Conservation (phyloP, 2,888 invertebrate genomes). For the Diploptera punctata region DNA sequence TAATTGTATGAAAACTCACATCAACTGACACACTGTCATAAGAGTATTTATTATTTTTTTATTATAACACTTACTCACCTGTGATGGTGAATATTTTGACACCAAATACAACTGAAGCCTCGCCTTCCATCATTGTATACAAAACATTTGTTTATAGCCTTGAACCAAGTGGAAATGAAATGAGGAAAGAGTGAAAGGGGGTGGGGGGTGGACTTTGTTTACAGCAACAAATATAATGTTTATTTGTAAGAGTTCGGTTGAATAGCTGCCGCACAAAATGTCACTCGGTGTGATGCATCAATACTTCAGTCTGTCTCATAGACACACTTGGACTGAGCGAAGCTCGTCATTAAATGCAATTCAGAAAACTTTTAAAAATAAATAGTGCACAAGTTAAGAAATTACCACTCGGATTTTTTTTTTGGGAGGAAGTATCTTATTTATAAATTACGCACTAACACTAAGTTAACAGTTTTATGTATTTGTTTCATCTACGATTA, state of each 20-base stretch:
- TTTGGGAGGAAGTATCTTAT: slow-evolving; percentile 36
- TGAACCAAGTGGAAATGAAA: slow-evolving; percentile 42
- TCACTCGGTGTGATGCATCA: slow-evolving; percentile 37
- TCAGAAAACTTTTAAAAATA: slow-evolving; percentile 41
- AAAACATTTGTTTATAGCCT: slow-evolving; percentile 45
- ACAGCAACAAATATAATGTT: slow-evolving; percentile 27
- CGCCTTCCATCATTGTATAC: slow-evolving; percentile 42
- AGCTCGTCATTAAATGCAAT: slow-evolving; percentile 41
- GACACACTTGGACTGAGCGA: slow-evolving; percentile 34
- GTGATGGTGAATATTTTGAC: slow-evolving; percentile 44
- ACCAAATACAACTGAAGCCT: slow-evolving; percentile 45
- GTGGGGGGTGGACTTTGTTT: slow-evolving; percentile 20
- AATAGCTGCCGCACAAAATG: slow-evolving; percentile 33
- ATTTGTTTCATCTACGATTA: slow-evolving; percentile 41
- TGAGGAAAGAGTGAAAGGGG: not conserved
- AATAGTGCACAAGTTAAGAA: slow-evolving; percentile 43
- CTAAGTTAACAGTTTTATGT: slow-evolving; percentile 43
- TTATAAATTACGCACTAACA: slow-evolving; percentile 43
- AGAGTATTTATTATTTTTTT: slow-evolving; percentile 46
- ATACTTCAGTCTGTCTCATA: slow-evolving; percentile 33
- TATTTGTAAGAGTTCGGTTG: slow-evolving; percentile 23
- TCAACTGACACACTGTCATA: slow-evolving; percentile 41
- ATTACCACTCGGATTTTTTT: slow-evolving; percentile 39
- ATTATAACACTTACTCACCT: slow-evolving; percentile 45
- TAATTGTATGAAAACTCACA: slow-evolving; percentile 19